Conservation (phyloP, 2,113 vertebrate genomes). For the Microcebus jonahi region DNA sequence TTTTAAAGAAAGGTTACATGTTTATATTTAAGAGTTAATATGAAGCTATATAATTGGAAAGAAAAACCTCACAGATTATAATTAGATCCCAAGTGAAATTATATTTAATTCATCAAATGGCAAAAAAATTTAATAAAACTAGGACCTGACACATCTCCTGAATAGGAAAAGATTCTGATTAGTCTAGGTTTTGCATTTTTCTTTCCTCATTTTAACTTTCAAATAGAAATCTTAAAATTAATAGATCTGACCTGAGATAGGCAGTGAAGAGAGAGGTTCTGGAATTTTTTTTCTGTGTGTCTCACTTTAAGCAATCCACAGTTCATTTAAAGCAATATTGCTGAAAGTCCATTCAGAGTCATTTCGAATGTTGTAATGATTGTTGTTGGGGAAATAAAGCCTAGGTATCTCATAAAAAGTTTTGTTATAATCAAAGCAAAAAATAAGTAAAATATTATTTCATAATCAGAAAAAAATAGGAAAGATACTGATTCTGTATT, state of each 20-base stretch:
- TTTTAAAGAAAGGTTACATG: slow-evolving; percentile 47
- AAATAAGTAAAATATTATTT: slow-evolving; percentile 27
- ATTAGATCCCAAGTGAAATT: slow-evolving; percentile 66
- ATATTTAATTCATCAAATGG: slow-evolving; percentile 71
- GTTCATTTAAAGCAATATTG: slow-evolving; percentile 39
- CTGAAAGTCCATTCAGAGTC: not conserved
- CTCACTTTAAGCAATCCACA: slow-evolving; percentile 37
- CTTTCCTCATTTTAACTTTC: slow-evolving; percentile 60
- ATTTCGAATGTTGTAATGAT: not conserved
- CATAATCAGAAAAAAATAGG: not conserved
- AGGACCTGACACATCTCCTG: slow-evolving; percentile 18
- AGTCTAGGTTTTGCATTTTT: slow-evolving; percentile 58
- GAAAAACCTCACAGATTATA: slow-evolving; percentile 49
- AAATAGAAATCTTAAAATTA: slow-evolving; percentile 67
- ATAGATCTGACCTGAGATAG: slow-evolving; percentile 62
- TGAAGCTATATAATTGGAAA: slow-evolving; percentile 56
- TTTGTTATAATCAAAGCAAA: slow-evolving; percentile 34
- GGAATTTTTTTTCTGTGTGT: not conserved
- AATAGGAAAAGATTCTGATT: slow-evolving; percentile 65
- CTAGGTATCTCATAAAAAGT: not conserved
- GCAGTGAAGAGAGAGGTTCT: slow-evolving; percentile 22
- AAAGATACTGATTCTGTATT: not conserved
- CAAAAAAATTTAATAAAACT: slow-evolving; percentile 74
- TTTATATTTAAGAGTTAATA: slow-evolving; percentile 71
- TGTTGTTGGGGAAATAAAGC: not conserved